These are phyloP conservation scores for Hylaeus volcanicus DNA, from an alignment of 1,140 invertebrate species.

Conservation along the genomic window DNA sequence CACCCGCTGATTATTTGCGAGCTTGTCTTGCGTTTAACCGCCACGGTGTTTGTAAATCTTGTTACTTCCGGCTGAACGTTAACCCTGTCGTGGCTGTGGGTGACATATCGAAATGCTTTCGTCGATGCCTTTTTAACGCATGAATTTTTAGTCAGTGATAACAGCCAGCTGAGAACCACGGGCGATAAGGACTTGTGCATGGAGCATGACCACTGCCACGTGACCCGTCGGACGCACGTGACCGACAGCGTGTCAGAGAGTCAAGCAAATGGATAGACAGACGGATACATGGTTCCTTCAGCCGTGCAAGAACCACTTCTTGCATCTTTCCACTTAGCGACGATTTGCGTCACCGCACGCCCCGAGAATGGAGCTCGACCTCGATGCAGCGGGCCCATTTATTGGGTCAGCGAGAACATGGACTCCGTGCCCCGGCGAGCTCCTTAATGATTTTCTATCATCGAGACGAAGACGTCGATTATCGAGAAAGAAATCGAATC, in stretches of 20 bases:
- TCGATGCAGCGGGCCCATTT: neutral
- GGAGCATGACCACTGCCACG: slow-evolving; percentile 48
- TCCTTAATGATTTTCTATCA: neutral
- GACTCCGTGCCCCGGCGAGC: neutral
- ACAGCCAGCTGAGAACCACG: slow-evolving; percentile 1
- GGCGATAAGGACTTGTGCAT: neutral
- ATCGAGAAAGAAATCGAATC: no score
- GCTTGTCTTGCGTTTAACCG: neutral
- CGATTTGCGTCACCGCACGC: slow-evolving; percentile 42
- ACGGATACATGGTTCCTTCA: slow-evolving; percentile 46
- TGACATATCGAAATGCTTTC: no score
- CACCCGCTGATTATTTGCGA: neutral
- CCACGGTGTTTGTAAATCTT: no score
- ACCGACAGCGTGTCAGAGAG: slow-evolving; percentile 53
- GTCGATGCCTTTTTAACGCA: no score
- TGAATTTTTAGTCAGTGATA: no score
- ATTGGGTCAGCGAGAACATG: neutral
- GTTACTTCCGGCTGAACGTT: no score
- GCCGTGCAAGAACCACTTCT: slow-evolving; percentile 50
- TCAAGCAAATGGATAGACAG: slow-evolving; percentile 46
- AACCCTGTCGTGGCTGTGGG: no score
- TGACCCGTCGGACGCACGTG: slow-evolving; percentile 52
- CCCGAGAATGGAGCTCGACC: neutral
- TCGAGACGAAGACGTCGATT: neutral
- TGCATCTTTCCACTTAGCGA: slow-evolving; percentile 34